Conservation (phyloP, 1,140 invertebrate species). For the Rhopalosiphum maidis region DNA sequence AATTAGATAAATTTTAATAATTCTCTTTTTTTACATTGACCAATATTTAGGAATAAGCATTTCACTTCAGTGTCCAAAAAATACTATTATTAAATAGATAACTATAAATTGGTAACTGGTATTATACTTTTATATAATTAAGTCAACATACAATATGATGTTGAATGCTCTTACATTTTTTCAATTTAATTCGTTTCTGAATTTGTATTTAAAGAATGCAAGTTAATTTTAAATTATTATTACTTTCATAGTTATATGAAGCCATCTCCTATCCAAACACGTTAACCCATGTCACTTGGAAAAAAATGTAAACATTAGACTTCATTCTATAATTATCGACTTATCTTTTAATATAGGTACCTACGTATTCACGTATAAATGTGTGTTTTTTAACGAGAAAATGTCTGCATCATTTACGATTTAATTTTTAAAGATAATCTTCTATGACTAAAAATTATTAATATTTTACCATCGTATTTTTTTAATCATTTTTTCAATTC, state of each 20-base stretch:
- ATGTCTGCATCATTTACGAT: constrained; percentile 3
- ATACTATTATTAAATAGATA: neutral
- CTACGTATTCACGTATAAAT: neutral
- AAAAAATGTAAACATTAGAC: neutral
- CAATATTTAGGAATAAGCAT: neutral
- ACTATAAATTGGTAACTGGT: neutral
- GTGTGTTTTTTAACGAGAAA: constrained; percentile 8
- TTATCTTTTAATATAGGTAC: neutral
- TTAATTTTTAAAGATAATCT: constrained; percentile 37
- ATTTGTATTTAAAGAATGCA: neutral
- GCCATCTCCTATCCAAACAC: neutral
- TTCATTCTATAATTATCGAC: neutral
- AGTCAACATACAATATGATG: neutral
- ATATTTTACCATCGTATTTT: neutral
- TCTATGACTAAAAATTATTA: constrained; percentile 3
- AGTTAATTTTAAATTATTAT: neutral
- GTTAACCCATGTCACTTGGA: neutral
- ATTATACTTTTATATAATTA: neutral
- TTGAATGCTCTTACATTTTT: neutral
- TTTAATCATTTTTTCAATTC: constrained; percentile 22
- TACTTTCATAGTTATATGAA: neutral
- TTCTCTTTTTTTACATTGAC: neutral
- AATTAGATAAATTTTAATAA: neutral
- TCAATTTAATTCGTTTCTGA: neutral
- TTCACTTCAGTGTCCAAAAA: too few species aligned